Percentiles rank a stretch among this genome's conserved stretches.
Evolutionary conservation across 2,113 vertebrate species (phyloP).

Genomic region (Pterocles burchelli): DNA sequence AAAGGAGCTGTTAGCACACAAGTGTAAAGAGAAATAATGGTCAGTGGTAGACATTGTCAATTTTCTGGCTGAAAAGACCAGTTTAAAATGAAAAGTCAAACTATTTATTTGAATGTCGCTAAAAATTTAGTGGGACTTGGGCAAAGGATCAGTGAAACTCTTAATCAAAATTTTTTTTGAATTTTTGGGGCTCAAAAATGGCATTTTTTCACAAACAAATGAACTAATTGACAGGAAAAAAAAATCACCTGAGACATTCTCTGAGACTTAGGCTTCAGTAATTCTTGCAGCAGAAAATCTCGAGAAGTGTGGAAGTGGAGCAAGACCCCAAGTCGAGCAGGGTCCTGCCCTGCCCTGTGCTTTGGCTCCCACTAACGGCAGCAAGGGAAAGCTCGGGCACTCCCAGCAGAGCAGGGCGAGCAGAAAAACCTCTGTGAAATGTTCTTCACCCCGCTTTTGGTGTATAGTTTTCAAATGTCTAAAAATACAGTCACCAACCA

Average conservation of each 20-base stretch:
- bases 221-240: not conserved
- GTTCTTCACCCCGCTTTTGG: not conserved
- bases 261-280: not conserved
- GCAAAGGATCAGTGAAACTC: not conserved
- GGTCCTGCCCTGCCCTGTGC: slow-evolving; percentile 39
- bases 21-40: not conserved
- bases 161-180: not conserved
- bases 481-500: not conserved
- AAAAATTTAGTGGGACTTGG: not conserved
- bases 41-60: not conserved
- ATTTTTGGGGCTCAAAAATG: not conserved
- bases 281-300: not conserved
- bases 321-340: rapidly evolving
- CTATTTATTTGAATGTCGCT: not conserved
- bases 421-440: not conserved
- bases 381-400: not conserved
- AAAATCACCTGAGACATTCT: not conserved
- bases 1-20: not conserved
- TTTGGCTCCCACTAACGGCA: slow-evolving; percentile 62
- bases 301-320: not conserved
- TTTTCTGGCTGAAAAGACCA: not conserved
- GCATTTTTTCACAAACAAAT: not conserved
- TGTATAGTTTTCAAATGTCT: not conserved
- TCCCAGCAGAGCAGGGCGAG: not conserved
- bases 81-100: not conserved